Evolutionary conservation across 2,113 vertebrate species (phyloP), one percentile per base, ranked within the genome.

Genomic region (Solenodon paradoxus): DNA sequence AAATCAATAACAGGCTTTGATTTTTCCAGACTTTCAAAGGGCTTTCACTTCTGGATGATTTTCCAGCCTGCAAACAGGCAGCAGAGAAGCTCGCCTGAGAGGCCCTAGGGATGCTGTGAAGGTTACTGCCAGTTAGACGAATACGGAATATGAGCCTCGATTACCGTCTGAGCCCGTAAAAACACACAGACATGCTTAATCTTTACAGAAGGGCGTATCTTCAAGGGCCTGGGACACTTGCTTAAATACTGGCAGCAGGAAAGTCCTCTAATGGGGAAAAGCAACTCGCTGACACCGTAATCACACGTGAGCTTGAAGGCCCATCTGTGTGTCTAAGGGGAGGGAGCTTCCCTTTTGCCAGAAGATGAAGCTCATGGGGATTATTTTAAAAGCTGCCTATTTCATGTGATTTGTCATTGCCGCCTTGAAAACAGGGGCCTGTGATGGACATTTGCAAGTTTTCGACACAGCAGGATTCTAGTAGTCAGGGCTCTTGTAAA

Each of bases 1-100:
- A 92, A 95, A 80, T 92, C 78, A 92, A 80, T 91, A 80, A 55
- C 5, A 80, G 28, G 42, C 80, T 95, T 92, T 89, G 42, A 84
- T 75, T 85, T 96, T 89, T 90, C 16, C 38, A 72, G 47, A 53
- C n/a, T 57, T 84, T 42, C n/a, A 91, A 91, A 66, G 47, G 35
- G 22, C 32, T 84, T 90, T 88, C 53, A 88, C 24, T 51, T 92
- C 51, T 75, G 40, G 19, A 68, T 84, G 69, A 68, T 88, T 84
- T 94, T 94, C 20, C 20, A 42, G 79, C 80, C 88, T 95, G 8
- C 32, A 95, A 82, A 45, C 17, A 32, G 30, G 78, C 78, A n/a
- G 32, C 51, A 42, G n/a, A 1, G 45, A 83, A 87, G 16, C 20
- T 42, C 74, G 51, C 11, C 9, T 79, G 79, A 95, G 49, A 74